A percentile compares a stretch with the other conserved stretches of the same genome.
Conservation (phyloP, 2,113 vertebrate genomes). For the Archilochus colubris region DNA sequence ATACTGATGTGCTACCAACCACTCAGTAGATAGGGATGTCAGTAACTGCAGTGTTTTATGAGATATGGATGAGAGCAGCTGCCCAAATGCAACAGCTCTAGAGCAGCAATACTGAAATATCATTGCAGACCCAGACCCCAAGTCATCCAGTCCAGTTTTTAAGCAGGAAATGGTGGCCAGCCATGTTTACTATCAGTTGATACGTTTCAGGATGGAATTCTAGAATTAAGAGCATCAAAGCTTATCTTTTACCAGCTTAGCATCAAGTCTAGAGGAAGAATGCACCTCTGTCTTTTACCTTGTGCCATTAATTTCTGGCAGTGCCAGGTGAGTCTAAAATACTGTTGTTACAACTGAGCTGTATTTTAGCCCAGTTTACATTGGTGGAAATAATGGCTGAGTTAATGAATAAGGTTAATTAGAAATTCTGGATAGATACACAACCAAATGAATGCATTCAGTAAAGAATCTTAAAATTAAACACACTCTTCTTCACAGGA, state of each 20-base stretch:
- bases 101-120: not conserved
- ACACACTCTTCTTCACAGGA: not conserved
- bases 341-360: not conserved
- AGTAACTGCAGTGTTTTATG: not conserved
- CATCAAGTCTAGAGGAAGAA: not conserved
- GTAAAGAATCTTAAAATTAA: not conserved
- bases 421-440: not conserved
- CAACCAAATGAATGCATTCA: not conserved
- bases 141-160: not conserved
- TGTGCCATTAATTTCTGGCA: not conserved
- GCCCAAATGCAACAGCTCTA: not conserved
- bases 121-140: not conserved
- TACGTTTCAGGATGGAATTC: not conserved
- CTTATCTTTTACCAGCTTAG: not conserved
- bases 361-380: not conserved
- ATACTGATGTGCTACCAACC: fast-evolving
- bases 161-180: not conserved
- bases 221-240: not conserved
- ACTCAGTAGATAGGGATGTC: not conserved
- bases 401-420: not conserved
- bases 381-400: not conserved
- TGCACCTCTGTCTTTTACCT: not conserved
- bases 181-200: not conserved
- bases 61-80: not conserved
- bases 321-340: not conserved